Evolutionary conservation across 1,140 invertebrate species (phyloP).

Genomic region (Drosophila pachea): DNA sequence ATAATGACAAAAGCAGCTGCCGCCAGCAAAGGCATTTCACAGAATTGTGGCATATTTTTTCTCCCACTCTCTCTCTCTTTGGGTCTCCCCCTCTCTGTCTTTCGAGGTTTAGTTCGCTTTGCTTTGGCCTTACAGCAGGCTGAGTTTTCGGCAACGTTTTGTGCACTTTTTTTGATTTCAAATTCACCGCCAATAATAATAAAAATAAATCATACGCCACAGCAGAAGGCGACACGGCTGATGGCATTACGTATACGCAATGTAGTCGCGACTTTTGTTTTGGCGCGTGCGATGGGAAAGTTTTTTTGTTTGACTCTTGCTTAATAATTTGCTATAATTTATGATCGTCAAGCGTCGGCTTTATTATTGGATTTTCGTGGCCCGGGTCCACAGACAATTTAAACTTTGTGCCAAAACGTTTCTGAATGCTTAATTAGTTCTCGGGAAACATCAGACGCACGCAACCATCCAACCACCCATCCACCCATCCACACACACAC

Average conservation of each 20-base stretch:
- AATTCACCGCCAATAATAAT: slow-evolving; percentile 76
- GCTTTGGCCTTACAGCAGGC: too few species aligned
- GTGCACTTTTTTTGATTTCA: slow-evolving; percentile 69
- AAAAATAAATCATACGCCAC: slow-evolving; percentile 66
- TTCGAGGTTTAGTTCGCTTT: slow-evolving; percentile 1
- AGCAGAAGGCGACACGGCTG: slow-evolving; percentile 25
- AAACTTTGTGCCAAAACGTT: slow-evolving; percentile 68
- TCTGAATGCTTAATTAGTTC: slow-evolving; percentile 73
- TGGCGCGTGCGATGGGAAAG: slow-evolving; percentile 49
- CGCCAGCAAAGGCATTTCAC: slow-evolving; percentile 49
- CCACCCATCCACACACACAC: background rate
- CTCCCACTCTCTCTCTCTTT: background rate
- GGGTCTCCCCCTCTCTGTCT: background rate
- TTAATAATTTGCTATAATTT: slow-evolving; percentile 71
- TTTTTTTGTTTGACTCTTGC: slow-evolving; percentile 56
- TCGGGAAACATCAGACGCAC: slow-evolving; percentile 24
- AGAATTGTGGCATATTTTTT: slow-evolving; percentile 61
- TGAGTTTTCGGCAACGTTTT: slow-evolving; percentile 43
- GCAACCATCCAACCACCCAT: background rate
- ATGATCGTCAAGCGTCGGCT: slow-evolving; percentile 46
- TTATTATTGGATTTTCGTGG: slow-evolving; percentile 60
- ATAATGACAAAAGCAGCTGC: slow-evolving; percentile 78
- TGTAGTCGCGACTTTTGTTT: slow-evolving; percentile 37
- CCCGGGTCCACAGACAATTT: slow-evolving; percentile 56
- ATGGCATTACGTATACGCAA: slow-evolving; percentile 48